These are phyloP conservation scores for Agrenia bidenticulata DNA, from an alignment of 2,888 invertebrate genomes.

Conservation along the genomic window DNA sequence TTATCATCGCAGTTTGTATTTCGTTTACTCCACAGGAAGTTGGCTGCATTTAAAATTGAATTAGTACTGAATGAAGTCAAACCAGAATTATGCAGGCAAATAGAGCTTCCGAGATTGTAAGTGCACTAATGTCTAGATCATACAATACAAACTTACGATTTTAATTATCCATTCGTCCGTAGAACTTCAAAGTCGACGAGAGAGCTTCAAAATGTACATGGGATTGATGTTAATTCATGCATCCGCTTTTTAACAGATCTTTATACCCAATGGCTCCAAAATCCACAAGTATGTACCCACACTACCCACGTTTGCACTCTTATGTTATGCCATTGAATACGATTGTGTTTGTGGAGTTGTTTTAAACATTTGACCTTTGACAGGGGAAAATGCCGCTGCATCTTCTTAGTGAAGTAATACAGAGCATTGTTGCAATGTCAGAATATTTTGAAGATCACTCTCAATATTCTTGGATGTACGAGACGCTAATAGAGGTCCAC, in stretches of 20 bases:
- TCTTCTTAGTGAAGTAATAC: conserved; percentile 54
- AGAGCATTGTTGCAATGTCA: conserved; percentile 70
- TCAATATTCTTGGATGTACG: conserved; percentile 79
- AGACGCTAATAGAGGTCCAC: conserved; percentile 66
- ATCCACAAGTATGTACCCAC: conserved; percentile 60
- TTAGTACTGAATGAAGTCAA: conserved; percentile 40
- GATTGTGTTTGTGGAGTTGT: too few species aligned
- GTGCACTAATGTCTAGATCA: neutral
- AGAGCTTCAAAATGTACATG: conserved; percentile 59
- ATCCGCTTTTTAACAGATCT: conserved; percentile 88
- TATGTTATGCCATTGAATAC: conserved; percentile 55
- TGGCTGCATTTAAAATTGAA: conserved; percentile 38
- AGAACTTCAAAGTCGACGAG: conserved; percentile 51
- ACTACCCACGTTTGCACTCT: conserved; percentile 25
- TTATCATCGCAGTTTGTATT: neutral
- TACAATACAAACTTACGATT: neutral
- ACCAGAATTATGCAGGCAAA: conserved; percentile 41
- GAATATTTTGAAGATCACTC: conserved; percentile 73
- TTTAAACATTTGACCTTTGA: conserved; percentile 42
- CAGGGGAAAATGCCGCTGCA: conserved; percentile 56
- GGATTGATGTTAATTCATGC: conserved; percentile 88
- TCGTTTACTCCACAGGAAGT: conserved; percentile 18
- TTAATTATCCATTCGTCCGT: conserved; percentile 6
- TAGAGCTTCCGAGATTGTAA: conserved; percentile 42
- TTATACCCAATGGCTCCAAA: conserved; percentile 72